Base-by-base conservation (phyloP, 2,113 vertebrate species). In the Trematocara stigmaticum region DNA sequence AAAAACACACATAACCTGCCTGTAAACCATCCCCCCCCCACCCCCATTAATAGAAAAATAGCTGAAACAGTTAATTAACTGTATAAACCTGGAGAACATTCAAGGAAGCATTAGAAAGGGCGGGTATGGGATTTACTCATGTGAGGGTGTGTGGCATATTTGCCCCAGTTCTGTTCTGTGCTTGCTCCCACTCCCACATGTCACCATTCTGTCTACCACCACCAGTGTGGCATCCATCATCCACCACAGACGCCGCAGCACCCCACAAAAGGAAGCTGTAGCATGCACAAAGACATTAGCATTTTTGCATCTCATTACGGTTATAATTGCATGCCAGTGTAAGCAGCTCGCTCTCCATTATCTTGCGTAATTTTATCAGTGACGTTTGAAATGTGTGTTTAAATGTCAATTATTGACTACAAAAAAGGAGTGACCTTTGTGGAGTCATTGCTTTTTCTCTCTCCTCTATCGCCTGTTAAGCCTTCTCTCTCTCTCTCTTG, bases 221-320 rank as follows among this genome's bases (percentile, higher is more conserved):
- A 95, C 95, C 96, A 96, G 97, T 94, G 93, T 93, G 94, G 96
- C 97, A 97, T 98, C 97, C 97, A 97, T 98, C 97, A 97, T 97
- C 97, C 96, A 95, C 96, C 96, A 93, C 86, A 94, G 93, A 92
- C 95, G 95, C 94, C 90, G 95, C 96, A 89, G 95, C 91, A 95
- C 96, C 96, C 97, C 97, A 98, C 97, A 99, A 98, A 98, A 98
- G 97, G 93, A 96, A 95, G 96, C 96, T 95, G 92, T 94, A 97
- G 95, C 97, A 95, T 66, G 84, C 96, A 96, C 96, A 96, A 96
- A 96, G 95, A 93, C 95, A 98, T 98, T 99, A 98, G 97, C 98
- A 99, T 99, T 97, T 98, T 97, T 98, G 98, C 98, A 99, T 99
- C 96, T 99, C 97, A 98, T 99, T 99, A 98, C 71, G 87, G 90